Evolutionary conservation across 2,113 vertebrate species (phyloP).

Genomic region (Cephalopholis sonnerati): DNA sequence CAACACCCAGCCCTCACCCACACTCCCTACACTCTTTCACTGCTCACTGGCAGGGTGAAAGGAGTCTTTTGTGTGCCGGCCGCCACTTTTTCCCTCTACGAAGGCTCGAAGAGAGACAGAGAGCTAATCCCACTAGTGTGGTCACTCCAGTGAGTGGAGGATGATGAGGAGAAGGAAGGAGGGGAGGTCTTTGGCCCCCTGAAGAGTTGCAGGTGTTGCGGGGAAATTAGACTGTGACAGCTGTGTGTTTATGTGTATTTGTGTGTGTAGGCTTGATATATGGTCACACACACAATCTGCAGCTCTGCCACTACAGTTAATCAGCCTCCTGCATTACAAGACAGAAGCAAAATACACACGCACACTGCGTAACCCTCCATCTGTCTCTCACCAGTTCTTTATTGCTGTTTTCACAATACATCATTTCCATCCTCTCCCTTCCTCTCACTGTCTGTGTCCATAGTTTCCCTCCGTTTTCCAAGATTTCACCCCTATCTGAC

Average conservation of each 20-base stretch:
- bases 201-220: constrained; percentile 53
- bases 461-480: constrained; percentile 2
- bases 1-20: constrained; percentile 41
- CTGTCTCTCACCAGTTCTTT: neutral
- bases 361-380: neutral
- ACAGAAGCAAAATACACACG: neutral
- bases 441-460: neutral
- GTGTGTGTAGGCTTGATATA: constrained; percentile 39
- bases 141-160: constrained; percentile 17
- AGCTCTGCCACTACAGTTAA: constrained; percentile 17
- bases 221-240: constrained; percentile 53
- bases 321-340: constrained; percentile 10
- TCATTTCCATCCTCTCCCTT: neutral
- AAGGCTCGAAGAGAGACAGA: constrained; percentile 20
- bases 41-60: constrained; percentile 58
- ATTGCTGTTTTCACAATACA: constrained; percentile 25
- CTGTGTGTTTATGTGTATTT: constrained; percentile 44
- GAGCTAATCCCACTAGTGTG: constrained; percentile 32
- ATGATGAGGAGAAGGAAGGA: neutral
- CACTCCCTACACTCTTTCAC: constrained; percentile 29
- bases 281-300: constrained; percentile 34
- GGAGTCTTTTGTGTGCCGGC: constrained; percentile 60
- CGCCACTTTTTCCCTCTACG: neutral
- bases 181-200: constrained; percentile 9
- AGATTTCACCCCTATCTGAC: neutral